Conservation (phyloP, 2,888 invertebrate species). For the Cosmia trapezina region DNA sequence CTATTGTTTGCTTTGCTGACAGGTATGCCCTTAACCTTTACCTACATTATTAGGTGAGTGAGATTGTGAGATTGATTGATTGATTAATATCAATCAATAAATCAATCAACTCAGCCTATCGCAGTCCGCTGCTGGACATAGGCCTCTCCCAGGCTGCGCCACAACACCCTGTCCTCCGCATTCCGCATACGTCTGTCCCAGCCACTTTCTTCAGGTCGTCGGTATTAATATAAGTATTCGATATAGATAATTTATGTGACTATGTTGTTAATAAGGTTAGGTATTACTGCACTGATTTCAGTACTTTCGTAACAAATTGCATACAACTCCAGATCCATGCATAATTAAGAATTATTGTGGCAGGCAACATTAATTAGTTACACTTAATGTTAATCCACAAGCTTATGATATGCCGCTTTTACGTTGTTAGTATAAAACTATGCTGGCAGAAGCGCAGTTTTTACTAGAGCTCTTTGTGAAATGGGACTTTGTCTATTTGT, state of each 20-base stretch:
- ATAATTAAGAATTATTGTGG: neutral
- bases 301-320: neutral
- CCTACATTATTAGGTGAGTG: slow-evolving; percentile 11
- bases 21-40: slow-evolving; percentile 1
- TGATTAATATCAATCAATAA: too few species aligned
- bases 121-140: too few species aligned
- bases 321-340: neutral
- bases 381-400: slow-evolving; percentile 16
- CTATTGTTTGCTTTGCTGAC: slow-evolving; percentile 40
- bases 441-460: slow-evolving; percentile 8
- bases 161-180: too few species aligned
- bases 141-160: too few species aligned
- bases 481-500: slow-evolving; percentile 30
- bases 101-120: too few species aligned
- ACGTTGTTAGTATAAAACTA: slow-evolving; percentile 28
- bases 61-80: too few species aligned
- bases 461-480: slow-evolving; percentile 1
- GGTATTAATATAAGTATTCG: neutral
- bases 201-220: too few species aligned
- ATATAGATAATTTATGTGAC: slow-evolving; percentile 5
- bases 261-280: neutral
- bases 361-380: slow-evolving; percentile 18
- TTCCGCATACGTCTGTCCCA: too few species aligned
- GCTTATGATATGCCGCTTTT: neutral
- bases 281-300: slow-evolving; percentile 10